Evolutionary conservation across 2,888 invertebrate genomes (phyloP).

Genomic region (Scaptomyza polygonia): DNA sequence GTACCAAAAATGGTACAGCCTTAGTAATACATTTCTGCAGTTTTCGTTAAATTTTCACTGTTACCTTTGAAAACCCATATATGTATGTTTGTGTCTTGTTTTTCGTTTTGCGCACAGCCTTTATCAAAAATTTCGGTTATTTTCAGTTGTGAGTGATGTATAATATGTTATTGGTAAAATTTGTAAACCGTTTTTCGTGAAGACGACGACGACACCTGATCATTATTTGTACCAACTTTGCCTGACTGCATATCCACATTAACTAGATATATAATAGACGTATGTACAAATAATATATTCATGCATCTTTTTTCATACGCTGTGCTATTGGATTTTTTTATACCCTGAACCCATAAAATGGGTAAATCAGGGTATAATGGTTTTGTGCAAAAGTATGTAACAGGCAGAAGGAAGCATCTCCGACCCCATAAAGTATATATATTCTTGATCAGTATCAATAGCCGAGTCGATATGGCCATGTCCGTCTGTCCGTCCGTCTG

Average conservation of each 20-base stretch:
- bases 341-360: too few species aligned
- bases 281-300: too few species aligned
- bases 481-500: too few species aligned
- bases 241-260: conserved; percentile 18
- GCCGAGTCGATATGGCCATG: too few species aligned
- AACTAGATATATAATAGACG: conserved; percentile 9
- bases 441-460: too few species aligned
- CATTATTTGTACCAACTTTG: conserved; percentile 73
- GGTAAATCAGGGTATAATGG: too few species aligned
- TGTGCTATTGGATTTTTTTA: conserved; percentile 4
- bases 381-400: too few species aligned
- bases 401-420: too few species aligned
- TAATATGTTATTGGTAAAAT: conserved; percentile 26
- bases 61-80: conserved; percentile 23
- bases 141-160: conserved; percentile 18
- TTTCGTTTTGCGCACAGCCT: conserved; percentile 68
- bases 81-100: conserved; percentile 32
- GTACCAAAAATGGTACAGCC: conserved; percentile 1
- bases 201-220: conserved; percentile 65
- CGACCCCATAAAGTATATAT: too few species aligned
- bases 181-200: conserved; percentile 48
- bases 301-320: conserved; percentile 12
- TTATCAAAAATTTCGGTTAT: conserved; percentile 49
- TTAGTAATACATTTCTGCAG: neutral
- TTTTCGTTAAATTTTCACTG: conserved; percentile 24